Percentiles rank a stretch among this genome's conserved stretches.
Evolutionary conservation across 2,797 vertebrate species (phyloP).

Genomic region (Microchirus variegatus): DNA sequence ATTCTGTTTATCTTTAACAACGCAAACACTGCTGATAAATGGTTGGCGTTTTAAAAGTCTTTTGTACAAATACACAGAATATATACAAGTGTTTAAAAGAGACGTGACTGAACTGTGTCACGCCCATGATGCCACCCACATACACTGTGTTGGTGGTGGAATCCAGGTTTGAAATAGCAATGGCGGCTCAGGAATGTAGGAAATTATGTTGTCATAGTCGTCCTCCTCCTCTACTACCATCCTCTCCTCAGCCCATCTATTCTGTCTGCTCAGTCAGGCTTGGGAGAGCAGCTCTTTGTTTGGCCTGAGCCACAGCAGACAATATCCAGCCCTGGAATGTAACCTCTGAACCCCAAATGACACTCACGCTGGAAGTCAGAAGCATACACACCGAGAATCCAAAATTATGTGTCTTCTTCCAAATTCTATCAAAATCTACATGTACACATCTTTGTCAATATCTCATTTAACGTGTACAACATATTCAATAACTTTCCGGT

Average conservation of each 20-base stretch:
- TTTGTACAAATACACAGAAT: neutral
- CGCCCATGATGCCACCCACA: conserved; percentile 51
- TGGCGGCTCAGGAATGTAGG: conserved; percentile 65
- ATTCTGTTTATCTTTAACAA: too few relatives aligned
- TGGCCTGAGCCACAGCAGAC: conserved; percentile 60
- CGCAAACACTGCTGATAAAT: neutral
- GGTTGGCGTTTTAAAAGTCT: neutral
- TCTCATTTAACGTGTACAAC: neutral
- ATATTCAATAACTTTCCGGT: neutral
- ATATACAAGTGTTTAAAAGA: conserved; percentile 1
- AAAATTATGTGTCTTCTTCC: neutral
- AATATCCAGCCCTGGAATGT: conserved; percentile 75
- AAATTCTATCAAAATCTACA: neutral
- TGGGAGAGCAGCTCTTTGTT: conserved; percentile 66
- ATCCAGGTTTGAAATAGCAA: conserved; percentile 48
- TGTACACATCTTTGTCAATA: neutral
- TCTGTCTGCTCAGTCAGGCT: conserved; percentile 74
- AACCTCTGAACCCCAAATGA: conserved; percentile 70
- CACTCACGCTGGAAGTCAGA: conserved; percentile 33
- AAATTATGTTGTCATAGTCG: conserved; percentile 67
- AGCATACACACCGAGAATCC: conserved; percentile 7
- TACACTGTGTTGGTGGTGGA: conserved; percentile 40
- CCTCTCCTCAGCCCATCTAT: conserved; percentile 55
- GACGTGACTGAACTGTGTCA: neutral
- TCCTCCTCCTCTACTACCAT: conserved; percentile 35